Percentiles rank a stretch among this genome's conserved stretches.
Conservation (phyloP, 2,113 vertebrate species). For the Limanda limanda region DNA sequence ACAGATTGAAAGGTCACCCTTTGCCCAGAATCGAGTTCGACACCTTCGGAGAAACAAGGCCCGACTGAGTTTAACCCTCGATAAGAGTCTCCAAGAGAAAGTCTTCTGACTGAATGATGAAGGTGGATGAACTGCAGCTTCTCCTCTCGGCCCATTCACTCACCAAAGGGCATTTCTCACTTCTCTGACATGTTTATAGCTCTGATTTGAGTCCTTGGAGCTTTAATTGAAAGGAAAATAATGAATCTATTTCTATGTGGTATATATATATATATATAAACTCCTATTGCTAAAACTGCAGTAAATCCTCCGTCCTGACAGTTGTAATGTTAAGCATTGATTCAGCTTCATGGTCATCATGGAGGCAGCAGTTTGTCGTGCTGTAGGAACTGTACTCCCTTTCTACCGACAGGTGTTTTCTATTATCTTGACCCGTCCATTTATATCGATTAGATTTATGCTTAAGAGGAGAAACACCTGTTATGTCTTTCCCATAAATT, state of each 20-base stretch:
- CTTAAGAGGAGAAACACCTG: neutral
- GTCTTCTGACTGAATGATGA: conserved; percentile 11
- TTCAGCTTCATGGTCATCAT: neutral
- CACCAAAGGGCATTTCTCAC: conserved; percentile 5
- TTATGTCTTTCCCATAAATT: too few species aligned
- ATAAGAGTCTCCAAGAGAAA: neutral
- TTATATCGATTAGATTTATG: neutral
- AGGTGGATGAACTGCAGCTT: conserved; percentile 17
- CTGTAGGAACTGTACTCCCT: neutral
- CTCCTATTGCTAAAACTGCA: neutral
- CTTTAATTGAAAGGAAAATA: conserved; percentile 6
- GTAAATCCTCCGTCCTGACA: neutral
- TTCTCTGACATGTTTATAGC: conserved; percentile 11
- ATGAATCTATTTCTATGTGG: neutral
- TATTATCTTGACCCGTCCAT: neutral
- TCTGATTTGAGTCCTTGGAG: neutral
- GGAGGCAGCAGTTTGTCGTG: neutral
- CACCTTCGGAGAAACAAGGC: neutral
- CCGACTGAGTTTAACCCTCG: conserved; percentile 6
- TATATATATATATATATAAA: neutral
- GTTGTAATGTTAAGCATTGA: neutral
- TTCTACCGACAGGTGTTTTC: neutral
- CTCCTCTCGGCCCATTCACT: conserved; percentile 6
- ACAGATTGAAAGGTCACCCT: conserved; percentile 28
- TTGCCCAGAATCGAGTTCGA: conserved; percentile 19